phyloP scores from a whole-genome alignment of 2,797 vertebrate species.

The Megalops cyprinoides region DNA sequence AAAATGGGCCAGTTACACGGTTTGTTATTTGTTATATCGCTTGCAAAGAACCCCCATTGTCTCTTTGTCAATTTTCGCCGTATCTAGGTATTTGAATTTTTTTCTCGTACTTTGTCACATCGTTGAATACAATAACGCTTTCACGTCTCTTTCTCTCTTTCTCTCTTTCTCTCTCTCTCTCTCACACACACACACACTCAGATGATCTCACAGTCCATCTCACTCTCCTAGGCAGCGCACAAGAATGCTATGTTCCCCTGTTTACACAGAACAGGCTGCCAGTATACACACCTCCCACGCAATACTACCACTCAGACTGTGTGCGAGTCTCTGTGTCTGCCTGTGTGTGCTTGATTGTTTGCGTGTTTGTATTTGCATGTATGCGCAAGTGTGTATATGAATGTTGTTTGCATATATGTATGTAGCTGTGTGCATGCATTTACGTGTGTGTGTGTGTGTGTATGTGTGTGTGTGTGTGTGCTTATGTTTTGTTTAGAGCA shows the following conservation, averaged over 20 bases:
- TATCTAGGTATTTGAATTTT: neutral
- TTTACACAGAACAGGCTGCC: constrained; percentile 22
- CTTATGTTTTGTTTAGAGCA: neutral
- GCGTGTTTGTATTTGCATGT: constrained; percentile 19
- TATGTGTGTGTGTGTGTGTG: neutral
- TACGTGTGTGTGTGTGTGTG: neutral
- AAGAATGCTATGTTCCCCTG: constrained; percentile 18
- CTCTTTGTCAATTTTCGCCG: neutral
- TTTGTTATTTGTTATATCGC: constrained; percentile 5
- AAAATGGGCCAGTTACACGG: neutral
- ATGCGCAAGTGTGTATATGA: constrained; percentile 27
- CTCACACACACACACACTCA: constrained; percentile 8
- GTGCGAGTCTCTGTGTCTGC: constrained; percentile 33
- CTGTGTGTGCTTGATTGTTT: constrained; percentile 13
- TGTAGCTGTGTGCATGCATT: neutral
- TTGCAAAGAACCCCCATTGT: neutral
- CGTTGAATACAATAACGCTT: constrained; percentile 10
- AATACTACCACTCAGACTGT: neutral
- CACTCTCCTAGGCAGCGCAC: constrained; percentile 7
- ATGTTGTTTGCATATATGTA: neutral
- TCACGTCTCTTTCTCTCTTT: neutral
- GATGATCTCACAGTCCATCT: constrained; percentile 7
- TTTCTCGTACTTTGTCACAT: constrained; percentile 16
- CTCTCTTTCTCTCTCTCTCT: neutral
- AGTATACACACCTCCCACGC: neutral